Evolutionary conservation across 2,888 invertebrate genomes (phyloP), one percentile per base, ranked within the genome.

Genomic region (Rhagium mordax): DNA sequence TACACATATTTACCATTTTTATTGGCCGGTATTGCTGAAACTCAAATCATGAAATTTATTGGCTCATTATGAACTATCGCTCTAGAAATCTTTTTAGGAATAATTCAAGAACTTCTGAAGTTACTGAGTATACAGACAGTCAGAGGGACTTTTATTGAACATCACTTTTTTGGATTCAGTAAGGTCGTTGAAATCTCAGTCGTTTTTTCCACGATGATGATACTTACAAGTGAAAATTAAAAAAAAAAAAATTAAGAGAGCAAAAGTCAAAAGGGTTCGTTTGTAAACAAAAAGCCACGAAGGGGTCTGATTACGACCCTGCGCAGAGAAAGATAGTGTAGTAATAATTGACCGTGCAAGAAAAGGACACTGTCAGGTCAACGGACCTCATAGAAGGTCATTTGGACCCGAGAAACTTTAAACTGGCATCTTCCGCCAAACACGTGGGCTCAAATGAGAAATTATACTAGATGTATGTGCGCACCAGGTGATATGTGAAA

Each of bases 301-400:
- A 18, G 18, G 18, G 29, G 7, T 53, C 53, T 67, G 20, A 18
- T 16, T 57, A 67, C 67, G 67, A 57, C 67, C 47, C 67, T 67
- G 67, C 51, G 1, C 29, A 10, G n/a, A 33, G 67, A 67, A 55
- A 57, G 67, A 67, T 55, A 29, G 67, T 55, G 24, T 29, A 57
- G 67, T 55, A 67, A 67, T 55, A 67, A 67, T 57, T 67, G 67
- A 67, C 67, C 67, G 47, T 55, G 73, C 68, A 72, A 71, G 71
- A 74, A 55, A 66, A 60, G 53, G 71, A 74, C 53, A 62, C 55
- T 20, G 61, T 53, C 67, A 71, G 74, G 74, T 74, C 74, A 74
- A 71, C 71, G 74, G 74, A 74, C 74, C 74, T 74, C 51, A 67
- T 70, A 71, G 71, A 74, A 74, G 74, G 74, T 74, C 74, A 74